phyloP scores from a whole-genome alignment of 2,888 invertebrate species.

The Chaetogeoica ovagalla region DNA sequence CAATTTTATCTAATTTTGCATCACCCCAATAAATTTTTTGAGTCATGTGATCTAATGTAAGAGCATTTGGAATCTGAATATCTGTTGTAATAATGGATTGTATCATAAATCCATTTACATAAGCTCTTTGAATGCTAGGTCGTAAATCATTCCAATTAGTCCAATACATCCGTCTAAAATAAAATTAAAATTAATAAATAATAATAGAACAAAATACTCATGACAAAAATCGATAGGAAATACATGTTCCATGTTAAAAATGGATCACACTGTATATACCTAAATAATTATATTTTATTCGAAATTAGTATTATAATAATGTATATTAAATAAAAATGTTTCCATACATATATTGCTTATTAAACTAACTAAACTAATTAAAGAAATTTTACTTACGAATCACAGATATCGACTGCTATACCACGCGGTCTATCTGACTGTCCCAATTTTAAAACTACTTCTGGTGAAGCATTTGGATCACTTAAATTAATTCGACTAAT shows the following conservation, averaged over 20 bases:
- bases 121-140: constrained; percentile 80
- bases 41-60: constrained; percentile 75
- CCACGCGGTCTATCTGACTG: constrained; percentile 79
- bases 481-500: constrained; percentile 67
- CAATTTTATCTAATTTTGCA: constrained; percentile 82
- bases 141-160: constrained; percentile 85
- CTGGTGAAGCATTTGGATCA: constrained; percentile 59
- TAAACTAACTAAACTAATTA: neutral
- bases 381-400: constrained; percentile 61
- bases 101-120: constrained; percentile 68
- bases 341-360: neutral
- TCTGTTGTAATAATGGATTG: constrained; percentile 75
- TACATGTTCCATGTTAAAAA: neutral
- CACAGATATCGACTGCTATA: constrained; percentile 82
- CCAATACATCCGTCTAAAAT: constrained; percentile 74
- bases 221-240: neutral
- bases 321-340: neutral
- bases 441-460: constrained; percentile 69
- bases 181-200: constrained; percentile 26
- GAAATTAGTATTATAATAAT: neutral
- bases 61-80: constrained; percentile 83
- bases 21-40: constrained; percentile 84
- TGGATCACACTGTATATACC: neutral
- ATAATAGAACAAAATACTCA: neutral
- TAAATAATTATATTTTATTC: neutral